These are phyloP conservation scores for Lymantria monacha DNA, from an alignment of 2,888 invertebrate species.

Conservation along the genomic window DNA sequence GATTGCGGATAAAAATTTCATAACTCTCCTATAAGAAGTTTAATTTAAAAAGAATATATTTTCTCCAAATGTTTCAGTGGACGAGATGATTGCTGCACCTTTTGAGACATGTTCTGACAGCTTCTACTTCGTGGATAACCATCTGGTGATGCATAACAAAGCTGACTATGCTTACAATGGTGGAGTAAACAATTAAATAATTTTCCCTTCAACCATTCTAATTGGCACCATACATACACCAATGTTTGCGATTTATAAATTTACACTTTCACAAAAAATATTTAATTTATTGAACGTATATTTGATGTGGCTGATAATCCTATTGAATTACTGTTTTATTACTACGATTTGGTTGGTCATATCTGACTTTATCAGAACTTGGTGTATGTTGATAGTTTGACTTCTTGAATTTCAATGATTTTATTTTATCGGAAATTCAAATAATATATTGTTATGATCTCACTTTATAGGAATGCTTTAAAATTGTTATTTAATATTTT, in stretches of 20 bases:
- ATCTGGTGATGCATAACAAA: slow-evolving; percentile 99
- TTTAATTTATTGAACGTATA: slow-evolving; percentile 9
- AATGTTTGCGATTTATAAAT: slow-evolving; percentile 18
- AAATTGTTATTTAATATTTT: no score
- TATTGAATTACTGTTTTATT: no score
- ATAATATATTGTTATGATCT: no score
- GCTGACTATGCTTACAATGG: slow-evolving; percentile 99
- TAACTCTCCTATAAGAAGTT: no score
- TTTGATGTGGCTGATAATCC: background rate
- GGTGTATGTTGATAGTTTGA: no score
- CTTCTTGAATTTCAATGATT: no score
- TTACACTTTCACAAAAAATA: slow-evolving; percentile 26
- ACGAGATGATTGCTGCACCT: slow-evolving; percentile 97
- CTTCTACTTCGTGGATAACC: slow-evolving; percentile 99
- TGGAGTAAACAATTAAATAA: slow-evolving; percentile 77
- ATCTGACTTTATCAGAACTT: no score
- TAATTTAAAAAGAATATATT: no score
- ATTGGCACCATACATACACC: slow-evolving; percentile 35
- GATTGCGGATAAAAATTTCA: no score
- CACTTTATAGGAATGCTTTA: no score
- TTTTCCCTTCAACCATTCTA: slow-evolving; percentile 3
- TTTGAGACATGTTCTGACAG: slow-evolving; percentile 99
- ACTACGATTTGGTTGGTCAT: no score
- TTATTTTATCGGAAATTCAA: no score
- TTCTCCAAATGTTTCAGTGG: slow-evolving; percentile 84